Percentiles rank a stretch among this genome's conserved stretches.
Evolutionary conservation across 2,888 invertebrate genomes (phyloP).

Genomic region (Baccha elongata): DNA sequence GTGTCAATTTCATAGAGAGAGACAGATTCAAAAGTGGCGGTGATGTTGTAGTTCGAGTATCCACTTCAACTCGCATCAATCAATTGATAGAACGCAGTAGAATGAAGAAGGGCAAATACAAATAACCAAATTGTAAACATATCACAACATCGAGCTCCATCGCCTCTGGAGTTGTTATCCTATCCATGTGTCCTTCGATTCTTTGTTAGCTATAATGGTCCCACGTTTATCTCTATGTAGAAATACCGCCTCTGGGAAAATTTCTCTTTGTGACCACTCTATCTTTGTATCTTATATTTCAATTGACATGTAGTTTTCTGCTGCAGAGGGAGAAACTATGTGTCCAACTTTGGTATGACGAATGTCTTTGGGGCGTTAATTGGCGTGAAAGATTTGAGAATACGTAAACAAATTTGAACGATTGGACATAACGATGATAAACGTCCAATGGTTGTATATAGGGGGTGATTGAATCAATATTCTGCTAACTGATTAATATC

Average conservation of each 20-base stretch:
- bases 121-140: constrained; percentile 71
- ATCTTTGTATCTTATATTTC: constrained; percentile 4
- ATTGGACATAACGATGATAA: constrained; percentile 61
- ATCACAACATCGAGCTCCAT: constrained; percentile 59
- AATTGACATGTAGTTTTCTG: background rate
- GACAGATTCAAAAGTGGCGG: constrained; percentile 17
- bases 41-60: constrained; percentile 23
- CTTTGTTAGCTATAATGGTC: constrained; percentile 45
- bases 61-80: constrained; percentile 67
- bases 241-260: constrained; percentile 57
- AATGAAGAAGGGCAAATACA: constrained; percentile 9
- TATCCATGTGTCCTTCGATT: constrained; percentile 2
- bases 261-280: constrained; percentile 35
- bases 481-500: constrained; percentile 47
- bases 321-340: constrained; percentile 11
- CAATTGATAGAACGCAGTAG: constrained; percentile 51
- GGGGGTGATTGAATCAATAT: constrained; percentile 49
- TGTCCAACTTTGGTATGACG: constrained; percentile 37
- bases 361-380: constrained; percentile 70
- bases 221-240: constrained; percentile 28
- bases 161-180: constrained; percentile 17
- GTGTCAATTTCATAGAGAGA: background rate
- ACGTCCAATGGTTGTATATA: constrained; percentile 27
- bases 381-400: constrained; percentile 66
- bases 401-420: constrained; percentile 65